phyloP scores from a whole-genome alignment of 2,113 vertebrate genomes.

The Rafetus swinhoei region DNA sequence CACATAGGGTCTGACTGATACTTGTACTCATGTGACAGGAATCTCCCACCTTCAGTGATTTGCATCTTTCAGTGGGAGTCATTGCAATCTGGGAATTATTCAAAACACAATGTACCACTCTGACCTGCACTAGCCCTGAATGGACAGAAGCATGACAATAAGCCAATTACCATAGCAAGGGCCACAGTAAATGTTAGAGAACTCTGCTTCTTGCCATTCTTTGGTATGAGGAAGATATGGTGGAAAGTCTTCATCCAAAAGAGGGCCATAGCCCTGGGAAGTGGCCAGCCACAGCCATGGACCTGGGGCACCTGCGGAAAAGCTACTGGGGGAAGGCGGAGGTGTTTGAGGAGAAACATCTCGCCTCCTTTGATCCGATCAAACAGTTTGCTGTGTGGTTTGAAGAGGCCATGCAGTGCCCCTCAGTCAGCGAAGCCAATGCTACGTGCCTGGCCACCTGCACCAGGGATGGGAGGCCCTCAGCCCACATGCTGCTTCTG shows the following conservation, averaged over 20 bases:
- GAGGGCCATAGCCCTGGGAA: background rate
- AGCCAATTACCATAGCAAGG: background rate
- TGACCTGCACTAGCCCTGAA: no score
- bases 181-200: background rate
- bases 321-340: slow-evolving; percentile 87
- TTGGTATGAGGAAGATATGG: background rate
- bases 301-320: slow-evolving; percentile 89
- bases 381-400: slow-evolving; percentile 92
- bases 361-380: slow-evolving; percentile 88
- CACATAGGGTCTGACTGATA: no score
- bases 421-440: slow-evolving; percentile 86
- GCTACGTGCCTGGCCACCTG: slow-evolving; percentile 94
- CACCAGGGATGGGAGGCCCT: slow-evolving; percentile 90
- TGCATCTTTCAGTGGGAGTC: no score
- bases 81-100: no score
- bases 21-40: no score
- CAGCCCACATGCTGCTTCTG: slow-evolving; percentile 93
- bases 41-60: no score
- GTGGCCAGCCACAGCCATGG: slow-evolving; percentile 76
- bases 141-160: background rate
- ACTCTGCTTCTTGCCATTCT: background rate
- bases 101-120: no score
- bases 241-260: background rate
- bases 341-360: slow-evolving; percentile 92
- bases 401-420: slow-evolving; percentile 85